Evolutionary conservation across 2,113 vertebrate species (phyloP).

Genomic region (Sphaerodactylus townsendi): DNA sequence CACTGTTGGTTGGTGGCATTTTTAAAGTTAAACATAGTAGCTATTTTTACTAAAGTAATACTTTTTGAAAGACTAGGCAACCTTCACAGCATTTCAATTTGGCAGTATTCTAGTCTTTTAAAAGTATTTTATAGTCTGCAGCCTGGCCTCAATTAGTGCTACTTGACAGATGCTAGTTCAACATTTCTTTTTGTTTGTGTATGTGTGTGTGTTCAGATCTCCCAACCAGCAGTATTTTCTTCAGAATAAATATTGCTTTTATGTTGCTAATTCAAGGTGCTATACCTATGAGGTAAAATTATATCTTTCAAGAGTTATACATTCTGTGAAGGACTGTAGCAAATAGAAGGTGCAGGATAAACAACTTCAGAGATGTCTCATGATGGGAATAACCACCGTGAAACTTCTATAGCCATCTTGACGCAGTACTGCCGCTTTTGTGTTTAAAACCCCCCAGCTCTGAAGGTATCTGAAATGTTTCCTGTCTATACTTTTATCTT

Average conservation of each 20-base stretch:
- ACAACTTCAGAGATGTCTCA: slow-evolving; percentile 45
- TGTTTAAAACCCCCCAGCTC: not conserved
- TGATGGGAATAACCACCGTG: slow-evolving; percentile 56
- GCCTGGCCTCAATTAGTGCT: slow-evolving; percentile 68
- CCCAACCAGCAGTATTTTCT: slow-evolving; percentile 59
- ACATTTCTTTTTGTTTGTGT: too few species aligned
- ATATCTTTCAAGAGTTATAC: slow-evolving; percentile 61
- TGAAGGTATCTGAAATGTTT: slow-evolving; percentile 5
- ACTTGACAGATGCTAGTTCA: slow-evolving; percentile 73
- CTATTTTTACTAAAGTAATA: slow-evolving; percentile 54
- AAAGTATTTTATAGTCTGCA: slow-evolving; percentile 67
- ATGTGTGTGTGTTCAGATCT: not conserved
- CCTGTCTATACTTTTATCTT: slow-evolving; percentile 32
- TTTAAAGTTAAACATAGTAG: slow-evolving; percentile 59
- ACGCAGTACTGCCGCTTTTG: slow-evolving; percentile 28
- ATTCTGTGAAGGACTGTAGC: slow-evolving; percentile 55
- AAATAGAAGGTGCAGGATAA: slow-evolving; percentile 58
- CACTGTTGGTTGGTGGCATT: slow-evolving; percentile 45
- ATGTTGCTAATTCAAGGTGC: slow-evolving; percentile 73
- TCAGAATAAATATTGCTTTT: slow-evolving; percentile 73
- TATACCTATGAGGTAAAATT: slow-evolving; percentile 69
- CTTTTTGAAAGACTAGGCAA: slow-evolving; percentile 64
- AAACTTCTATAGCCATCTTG: slow-evolving; percentile 62
- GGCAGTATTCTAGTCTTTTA: slow-evolving; percentile 68
- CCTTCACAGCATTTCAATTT: slow-evolving; percentile 64